Conservation (phyloP, 2,113 vertebrate genomes). For the Cephalopterus ornatus region DNA sequence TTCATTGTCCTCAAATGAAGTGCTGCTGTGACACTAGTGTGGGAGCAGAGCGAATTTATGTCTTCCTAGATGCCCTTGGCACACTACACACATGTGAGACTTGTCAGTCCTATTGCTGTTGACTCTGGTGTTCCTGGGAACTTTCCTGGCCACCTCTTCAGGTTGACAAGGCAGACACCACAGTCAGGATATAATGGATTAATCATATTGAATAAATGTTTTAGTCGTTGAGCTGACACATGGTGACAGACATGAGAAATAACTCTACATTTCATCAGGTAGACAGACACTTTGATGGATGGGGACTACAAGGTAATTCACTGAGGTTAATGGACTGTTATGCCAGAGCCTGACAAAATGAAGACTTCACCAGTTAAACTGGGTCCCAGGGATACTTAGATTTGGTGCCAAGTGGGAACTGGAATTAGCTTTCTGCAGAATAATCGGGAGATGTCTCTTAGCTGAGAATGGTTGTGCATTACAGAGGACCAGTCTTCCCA, state of each 20-base stretch:
- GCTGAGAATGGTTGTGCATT: not conserved
- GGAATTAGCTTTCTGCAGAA: not conserved
- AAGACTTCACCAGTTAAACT: not conserved
- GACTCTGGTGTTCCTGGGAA: not conserved
- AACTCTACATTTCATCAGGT: conserved; percentile 28
- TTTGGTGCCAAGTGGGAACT: not conserved
- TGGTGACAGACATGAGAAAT: conserved; percentile 13
- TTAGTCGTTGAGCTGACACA: not conserved
- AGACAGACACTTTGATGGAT: conserved; percentile 28
- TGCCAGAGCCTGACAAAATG: not conserved
- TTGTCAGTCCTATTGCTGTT: not conserved
- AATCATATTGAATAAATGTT: conserved; percentile 30
- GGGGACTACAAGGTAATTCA: not conserved
- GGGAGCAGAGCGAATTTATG: not conserved
- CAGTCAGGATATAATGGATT: not conserved
- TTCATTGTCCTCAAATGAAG: not conserved
- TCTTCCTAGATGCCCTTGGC: not conserved
- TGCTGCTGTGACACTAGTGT: not conserved
- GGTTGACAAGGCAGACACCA: not conserved
- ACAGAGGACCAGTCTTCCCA: not conserved
- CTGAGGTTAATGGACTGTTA: conserved; percentile 8
- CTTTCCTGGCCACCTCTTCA: not conserved
- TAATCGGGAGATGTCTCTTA: not conserved
- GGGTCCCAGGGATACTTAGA: not conserved
- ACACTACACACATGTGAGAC: fast-evolving